A percentile compares a stretch with the other conserved stretches of the same genome.
These are phyloP conservation scores for Stenichneumon culpator DNA, from an alignment of 2,888 invertebrate species.

Conservation along the genomic window DNA sequence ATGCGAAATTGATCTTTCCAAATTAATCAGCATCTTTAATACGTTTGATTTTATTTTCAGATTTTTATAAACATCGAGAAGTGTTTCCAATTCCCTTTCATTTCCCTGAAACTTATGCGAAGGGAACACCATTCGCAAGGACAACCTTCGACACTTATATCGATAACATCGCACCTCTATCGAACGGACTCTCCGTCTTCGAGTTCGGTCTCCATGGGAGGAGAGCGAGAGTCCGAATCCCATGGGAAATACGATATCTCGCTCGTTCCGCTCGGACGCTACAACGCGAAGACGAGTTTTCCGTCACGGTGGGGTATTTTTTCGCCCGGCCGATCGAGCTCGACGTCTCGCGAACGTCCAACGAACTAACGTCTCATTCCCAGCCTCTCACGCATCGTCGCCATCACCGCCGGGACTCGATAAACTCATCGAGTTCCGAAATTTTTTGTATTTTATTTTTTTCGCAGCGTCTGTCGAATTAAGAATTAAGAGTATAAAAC, in stretches of 20 bases:
- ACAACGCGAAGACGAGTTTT: slow-evolving; percentile 63
- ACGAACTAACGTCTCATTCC: neutral
- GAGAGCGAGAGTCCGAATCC: slow-evolving; percentile 73
- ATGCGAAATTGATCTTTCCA: too few relatives aligned
- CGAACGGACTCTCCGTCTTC: neutral
- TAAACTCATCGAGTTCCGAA: neutral
- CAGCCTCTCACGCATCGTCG: neutral
- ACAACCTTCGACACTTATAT: neutral
- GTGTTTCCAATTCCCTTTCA: too few relatives aligned
- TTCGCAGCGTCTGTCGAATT: slow-evolving; percentile 24
- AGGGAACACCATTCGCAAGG: too few relatives aligned
- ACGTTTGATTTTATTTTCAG: too few relatives aligned
- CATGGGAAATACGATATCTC: slow-evolving; percentile 79
- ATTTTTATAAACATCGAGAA: too few relatives aligned
- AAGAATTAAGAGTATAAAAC: slow-evolving; percentile 41
- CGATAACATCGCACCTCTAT: neutral
- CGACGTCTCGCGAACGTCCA: too few relatives aligned
- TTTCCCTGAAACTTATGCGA: too few relatives aligned
- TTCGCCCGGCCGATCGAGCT: neutral
- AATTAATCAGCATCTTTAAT: too few relatives aligned
- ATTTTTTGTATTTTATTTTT: neutral
- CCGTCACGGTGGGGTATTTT: slow-evolving; percentile 68
- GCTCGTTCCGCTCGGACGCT: slow-evolving; percentile 71
- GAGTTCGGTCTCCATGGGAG: slow-evolving; percentile 68
- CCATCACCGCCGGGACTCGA: too few relatives aligned